Conservation (phyloP, 2,888 invertebrate species). For the Cerceris rybyensis region DNA sequence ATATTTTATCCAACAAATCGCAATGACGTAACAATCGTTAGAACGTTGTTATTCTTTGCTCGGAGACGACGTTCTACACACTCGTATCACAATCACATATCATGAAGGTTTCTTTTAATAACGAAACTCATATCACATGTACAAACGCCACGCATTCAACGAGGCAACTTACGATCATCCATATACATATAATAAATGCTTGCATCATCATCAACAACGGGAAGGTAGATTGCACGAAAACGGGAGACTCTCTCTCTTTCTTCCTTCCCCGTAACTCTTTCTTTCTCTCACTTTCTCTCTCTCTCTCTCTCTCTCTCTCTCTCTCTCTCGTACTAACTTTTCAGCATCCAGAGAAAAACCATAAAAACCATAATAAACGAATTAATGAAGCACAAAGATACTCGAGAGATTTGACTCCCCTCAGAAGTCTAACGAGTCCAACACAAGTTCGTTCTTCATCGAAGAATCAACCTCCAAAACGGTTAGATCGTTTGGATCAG, state of each 20-base stretch:
- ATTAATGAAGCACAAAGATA: background rate
- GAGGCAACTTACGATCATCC: background rate
- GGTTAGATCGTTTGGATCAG: constrained; percentile 25
- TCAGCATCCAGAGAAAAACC: background rate
- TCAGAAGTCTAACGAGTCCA: constrained; percentile 35
- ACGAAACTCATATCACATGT: background rate
- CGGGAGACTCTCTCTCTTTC: background rate
- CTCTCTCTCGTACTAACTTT: too few species aligned
- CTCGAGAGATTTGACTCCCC: background rate
- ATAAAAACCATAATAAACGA: background rate
- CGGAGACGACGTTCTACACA: background rate
- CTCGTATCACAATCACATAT: background rate
- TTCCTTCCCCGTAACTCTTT: too few species aligned
- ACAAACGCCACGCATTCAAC: background rate
- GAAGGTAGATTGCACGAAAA: background rate
- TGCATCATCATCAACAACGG: background rate
- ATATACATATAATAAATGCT: background rate
- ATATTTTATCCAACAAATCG: background rate
- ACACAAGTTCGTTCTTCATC: constrained; percentile 24
- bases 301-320: too few species aligned
- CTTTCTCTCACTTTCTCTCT: too few species aligned
- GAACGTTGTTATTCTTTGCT: background rate
- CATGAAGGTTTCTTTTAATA: background rate
- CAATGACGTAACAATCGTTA: background rate
- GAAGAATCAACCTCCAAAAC: constrained; percentile 30